These are phyloP conservation scores for Acanthisitta chloris DNA, from an alignment of 2,113 vertebrate species.

Conservation along the genomic window DNA sequence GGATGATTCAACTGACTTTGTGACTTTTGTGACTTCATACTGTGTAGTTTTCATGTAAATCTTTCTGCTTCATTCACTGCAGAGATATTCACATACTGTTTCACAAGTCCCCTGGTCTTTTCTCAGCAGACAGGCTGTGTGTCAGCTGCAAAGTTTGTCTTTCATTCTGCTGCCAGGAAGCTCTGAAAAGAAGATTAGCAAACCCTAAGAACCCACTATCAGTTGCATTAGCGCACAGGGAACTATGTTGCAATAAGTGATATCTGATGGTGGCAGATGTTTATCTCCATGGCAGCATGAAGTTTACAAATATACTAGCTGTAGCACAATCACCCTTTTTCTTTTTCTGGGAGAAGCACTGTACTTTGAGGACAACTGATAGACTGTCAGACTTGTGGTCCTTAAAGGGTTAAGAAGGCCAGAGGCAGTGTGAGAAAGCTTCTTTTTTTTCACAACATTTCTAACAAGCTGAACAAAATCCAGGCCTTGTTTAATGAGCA, in stretches of 20 bases:
- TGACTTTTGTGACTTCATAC: not conserved
- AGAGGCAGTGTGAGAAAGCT: conserved; percentile 64
- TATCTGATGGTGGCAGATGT: not conserved
- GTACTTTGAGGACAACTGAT: not conserved
- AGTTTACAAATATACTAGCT: not conserved
- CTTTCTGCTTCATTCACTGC: not conserved
- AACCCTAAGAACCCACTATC: not conserved
- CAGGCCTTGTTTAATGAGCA: conserved; percentile 79
- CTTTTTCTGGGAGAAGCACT: not conserved
- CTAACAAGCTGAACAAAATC: conserved; percentile 78
- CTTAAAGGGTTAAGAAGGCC: conserved; percentile 57
- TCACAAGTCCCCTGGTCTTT: not conserved
- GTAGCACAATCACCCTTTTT: not conserved
- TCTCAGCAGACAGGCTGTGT: not conserved
- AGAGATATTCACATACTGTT: not conserved
- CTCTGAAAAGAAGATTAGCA: not conserved
- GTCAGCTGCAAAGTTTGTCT: not conserved
- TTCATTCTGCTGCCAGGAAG: not conserved
- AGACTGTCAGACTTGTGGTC: not conserved
- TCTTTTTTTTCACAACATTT: conserved; percentile 52
- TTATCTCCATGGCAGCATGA: not conserved
- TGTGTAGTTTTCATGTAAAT: not conserved
- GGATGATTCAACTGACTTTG: not conserved
- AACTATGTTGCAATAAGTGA: not conserved
- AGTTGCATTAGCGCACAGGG: not conserved